Conservation (phyloP, 1,140 invertebrate genomes). For the Drosophila virilis region DNA sequence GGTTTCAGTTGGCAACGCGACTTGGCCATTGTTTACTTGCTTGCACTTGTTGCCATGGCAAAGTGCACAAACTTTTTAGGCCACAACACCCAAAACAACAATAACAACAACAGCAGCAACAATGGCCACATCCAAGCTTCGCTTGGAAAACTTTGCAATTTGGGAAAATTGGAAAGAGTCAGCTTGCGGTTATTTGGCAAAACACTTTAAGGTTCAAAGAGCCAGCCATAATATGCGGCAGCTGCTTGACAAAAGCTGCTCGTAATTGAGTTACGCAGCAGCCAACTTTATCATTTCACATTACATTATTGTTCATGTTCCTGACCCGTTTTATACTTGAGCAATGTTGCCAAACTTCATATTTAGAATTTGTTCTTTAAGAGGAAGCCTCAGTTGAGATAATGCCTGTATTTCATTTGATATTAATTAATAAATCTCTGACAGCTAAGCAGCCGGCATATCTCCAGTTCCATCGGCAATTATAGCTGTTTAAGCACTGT, state of each 20-base stretch:
- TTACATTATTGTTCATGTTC: no score
- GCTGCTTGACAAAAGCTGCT: slow-evolving; percentile 31
- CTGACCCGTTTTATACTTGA: not conserved
- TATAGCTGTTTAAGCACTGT: not conserved
- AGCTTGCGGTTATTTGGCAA: slow-evolving; percentile 18
- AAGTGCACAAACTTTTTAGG: slow-evolving; percentile 66
- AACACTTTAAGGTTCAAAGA: slow-evolving; percentile 21
- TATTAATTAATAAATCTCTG: no score
- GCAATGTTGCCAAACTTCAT: slow-evolving; percentile 5
- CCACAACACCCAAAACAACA: slow-evolving; percentile 52
- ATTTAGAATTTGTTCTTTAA: no score
- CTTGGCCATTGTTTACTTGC: slow-evolving; percentile 54
- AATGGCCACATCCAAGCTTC: slow-evolving; percentile 24
- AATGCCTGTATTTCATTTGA: no score
- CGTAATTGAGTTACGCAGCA: slow-evolving; percentile 34
- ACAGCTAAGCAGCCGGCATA: no score
- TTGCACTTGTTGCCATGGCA: slow-evolving; percentile 79
- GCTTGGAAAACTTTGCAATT: slow-evolving; percentile 50
- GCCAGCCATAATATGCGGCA: slow-evolving; percentile 1
- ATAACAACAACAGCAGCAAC: slow-evolving; percentile 4
- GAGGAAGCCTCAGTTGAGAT: no score
- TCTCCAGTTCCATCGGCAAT: no score
- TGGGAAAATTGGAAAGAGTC: slow-evolving; percentile 56
- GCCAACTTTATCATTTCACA: slow-evolving; percentile 12
- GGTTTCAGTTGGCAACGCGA: slow-evolving; percentile 69